A percentile compares a stretch with the other conserved stretches of the same genome.
phyloP scores from a whole-genome alignment of 2,888 invertebrate genomes.

The Campoplex capitator region DNA sequence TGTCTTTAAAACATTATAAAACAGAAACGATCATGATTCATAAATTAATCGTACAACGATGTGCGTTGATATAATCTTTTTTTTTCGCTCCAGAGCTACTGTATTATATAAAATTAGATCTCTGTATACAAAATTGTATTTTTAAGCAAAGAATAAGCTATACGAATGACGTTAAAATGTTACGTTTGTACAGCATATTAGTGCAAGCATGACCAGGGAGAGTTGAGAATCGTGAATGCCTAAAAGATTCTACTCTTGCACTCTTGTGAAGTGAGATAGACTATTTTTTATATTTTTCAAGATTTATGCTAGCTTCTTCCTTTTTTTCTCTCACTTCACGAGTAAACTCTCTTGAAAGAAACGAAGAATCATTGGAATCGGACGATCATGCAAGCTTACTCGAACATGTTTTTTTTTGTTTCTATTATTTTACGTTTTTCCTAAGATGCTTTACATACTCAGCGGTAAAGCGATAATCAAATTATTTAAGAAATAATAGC shows the following conservation, averaged over 20 bases:
- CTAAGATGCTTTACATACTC: slow-evolving; percentile 62
- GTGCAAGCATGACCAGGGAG: slow-evolving; percentile 16
- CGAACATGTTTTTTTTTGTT: slow-evolving; percentile 31
- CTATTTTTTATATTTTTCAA: slow-evolving; percentile 12
- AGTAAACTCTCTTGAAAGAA: slow-evolving; percentile 6
- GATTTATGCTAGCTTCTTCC: background rate
- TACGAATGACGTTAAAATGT: slow-evolving; percentile 47
- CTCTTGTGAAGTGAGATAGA: slow-evolving; percentile 6
- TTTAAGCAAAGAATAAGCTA: slow-evolving; percentile 44
- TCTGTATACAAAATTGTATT: slow-evolving; percentile 64
- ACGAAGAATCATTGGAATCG: slow-evolving; percentile 18
- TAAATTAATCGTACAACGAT: slow-evolving; percentile 11
- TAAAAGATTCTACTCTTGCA: background rate
- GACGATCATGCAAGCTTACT: slow-evolving; percentile 33
- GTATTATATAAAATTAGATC: slow-evolving; percentile 67
- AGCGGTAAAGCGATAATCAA: slow-evolving; percentile 72
- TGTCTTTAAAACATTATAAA: slow-evolving; percentile 47
- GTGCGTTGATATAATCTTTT: slow-evolving; percentile 27
- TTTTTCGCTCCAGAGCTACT: slow-evolving; percentile 65
- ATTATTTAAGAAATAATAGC: slow-evolving; percentile 66
- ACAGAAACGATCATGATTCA: slow-evolving; percentile 45
- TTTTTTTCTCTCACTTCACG: slow-evolving; percentile 16
- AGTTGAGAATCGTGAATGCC: slow-evolving; percentile 24
- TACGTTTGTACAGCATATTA: slow-evolving; percentile 65
- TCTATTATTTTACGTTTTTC: slow-evolving; percentile 17